Conservation (phyloP, 2,888 invertebrate genomes). For the Spatulosminthurus flaviceps region DNA sequence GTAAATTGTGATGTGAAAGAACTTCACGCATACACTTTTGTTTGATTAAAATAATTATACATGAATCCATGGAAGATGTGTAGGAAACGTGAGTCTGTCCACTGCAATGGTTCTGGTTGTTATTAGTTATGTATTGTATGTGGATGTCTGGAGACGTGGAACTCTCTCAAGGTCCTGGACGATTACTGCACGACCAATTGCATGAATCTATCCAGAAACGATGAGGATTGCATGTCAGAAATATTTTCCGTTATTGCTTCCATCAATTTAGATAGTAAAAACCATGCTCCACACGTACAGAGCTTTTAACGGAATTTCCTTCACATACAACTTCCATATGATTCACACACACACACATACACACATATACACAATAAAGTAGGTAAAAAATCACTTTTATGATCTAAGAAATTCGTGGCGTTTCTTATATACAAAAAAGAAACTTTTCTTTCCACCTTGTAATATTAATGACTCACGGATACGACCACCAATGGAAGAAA, state of each 20-base stretch:
- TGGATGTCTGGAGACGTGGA: not conserved
- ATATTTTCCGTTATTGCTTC: conserved; percentile 22
- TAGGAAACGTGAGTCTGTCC: conserved; percentile 6
- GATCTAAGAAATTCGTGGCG: too few species aligned
- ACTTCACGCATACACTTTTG: not conserved
- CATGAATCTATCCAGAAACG: not conserved
- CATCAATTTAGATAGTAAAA: conserved; percentile 4
- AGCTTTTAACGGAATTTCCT: conserved; percentile 23
- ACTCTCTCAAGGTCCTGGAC: not conserved
- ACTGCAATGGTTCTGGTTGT: not conserved
- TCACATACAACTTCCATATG: not conserved
- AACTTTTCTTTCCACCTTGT: too few species aligned
- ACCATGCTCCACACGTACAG: not conserved
- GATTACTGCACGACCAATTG: not conserved
- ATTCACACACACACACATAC: too few species aligned
- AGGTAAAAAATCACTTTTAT: too few species aligned
- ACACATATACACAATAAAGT: too few species aligned
- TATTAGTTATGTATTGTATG: too few species aligned
- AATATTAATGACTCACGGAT: too few species aligned
- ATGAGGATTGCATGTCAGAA: conserved; percentile 24
- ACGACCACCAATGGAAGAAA: too few species aligned
- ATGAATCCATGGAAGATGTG: not conserved
- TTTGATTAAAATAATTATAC: conserved; percentile 12
- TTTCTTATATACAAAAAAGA: too few species aligned
- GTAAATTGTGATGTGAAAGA: not conserved